These are phyloP conservation scores for Eumerus sabulonum DNA, from an alignment of 2,888 invertebrate genomes.

Conservation along the genomic window DNA sequence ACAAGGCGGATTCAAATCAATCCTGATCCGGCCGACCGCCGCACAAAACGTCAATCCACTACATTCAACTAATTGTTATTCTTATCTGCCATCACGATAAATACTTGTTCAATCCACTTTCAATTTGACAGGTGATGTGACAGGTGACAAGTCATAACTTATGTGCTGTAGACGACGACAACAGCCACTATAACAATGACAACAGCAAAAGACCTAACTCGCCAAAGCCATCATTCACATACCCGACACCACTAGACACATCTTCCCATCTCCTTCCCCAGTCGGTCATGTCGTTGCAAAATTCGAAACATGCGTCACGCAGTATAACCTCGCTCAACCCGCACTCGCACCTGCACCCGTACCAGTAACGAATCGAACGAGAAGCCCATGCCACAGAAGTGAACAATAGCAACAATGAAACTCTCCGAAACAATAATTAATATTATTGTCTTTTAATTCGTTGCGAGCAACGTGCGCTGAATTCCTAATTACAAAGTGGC, in stretches of 20 bases:
- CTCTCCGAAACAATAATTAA: slow-evolving; percentile 75
- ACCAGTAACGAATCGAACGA: background rate
- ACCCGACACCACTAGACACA: slow-evolving; percentile 54
- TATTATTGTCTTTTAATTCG: slow-evolving; percentile 79
- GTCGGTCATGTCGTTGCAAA: background rate
- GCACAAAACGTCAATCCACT: slow-evolving; percentile 41
- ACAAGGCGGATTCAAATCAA: slow-evolving; percentile 61
- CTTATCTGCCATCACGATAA: slow-evolving; percentile 77
- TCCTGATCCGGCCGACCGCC: slow-evolving; percentile 34
- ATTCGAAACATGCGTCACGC: slow-evolving; percentile 47
- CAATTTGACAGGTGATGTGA: slow-evolving; percentile 79
- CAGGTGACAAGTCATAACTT: slow-evolving; percentile 79
- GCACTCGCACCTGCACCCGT: too few species aligned
- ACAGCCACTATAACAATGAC: slow-evolving; percentile 48
- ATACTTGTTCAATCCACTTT: slow-evolving; percentile 78
- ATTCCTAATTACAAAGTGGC: slow-evolving; percentile 67
- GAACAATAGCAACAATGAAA: slow-evolving; percentile 67
- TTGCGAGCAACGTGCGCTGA: slow-evolving; percentile 68
- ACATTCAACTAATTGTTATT: slow-evolving; percentile 76
- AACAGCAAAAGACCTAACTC: slow-evolving; percentile 26
- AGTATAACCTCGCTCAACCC: slow-evolving; percentile 24
- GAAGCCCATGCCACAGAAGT: slow-evolving; percentile 16
- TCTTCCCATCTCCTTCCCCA: slow-evolving; percentile 44
- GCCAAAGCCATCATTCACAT: slow-evolving; percentile 58
- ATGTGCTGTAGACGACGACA: slow-evolving; percentile 69